Evolutionary conservation across 2,797 vertebrate genomes (phyloP).

Genomic region (Anomalospiza imberbis): DNA sequence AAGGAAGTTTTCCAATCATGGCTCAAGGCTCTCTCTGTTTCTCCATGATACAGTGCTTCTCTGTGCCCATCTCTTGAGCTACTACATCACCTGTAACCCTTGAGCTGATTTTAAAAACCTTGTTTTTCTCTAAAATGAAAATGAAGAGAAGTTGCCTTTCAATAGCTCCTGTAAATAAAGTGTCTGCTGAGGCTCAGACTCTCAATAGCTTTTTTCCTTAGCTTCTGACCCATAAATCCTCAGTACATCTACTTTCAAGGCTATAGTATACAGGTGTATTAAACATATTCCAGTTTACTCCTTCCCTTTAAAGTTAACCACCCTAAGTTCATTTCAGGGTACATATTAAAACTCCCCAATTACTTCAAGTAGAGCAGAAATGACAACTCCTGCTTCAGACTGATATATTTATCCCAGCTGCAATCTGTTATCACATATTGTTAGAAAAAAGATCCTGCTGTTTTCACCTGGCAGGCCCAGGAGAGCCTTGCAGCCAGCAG

Average conservation of each 20-base stretch:
- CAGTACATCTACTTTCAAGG: background rate
- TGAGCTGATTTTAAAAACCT: background rate
- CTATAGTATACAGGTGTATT: background rate
- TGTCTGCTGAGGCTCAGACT: background rate
- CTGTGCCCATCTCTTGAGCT: background rate
- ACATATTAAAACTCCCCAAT: constrained; percentile 22
- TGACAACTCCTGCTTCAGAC: constrained; percentile 1
- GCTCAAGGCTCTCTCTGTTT: background rate
- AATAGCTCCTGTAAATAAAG: background rate
- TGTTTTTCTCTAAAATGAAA: background rate
- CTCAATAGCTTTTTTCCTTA: background rate
- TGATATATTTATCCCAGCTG: constrained; percentile 32
- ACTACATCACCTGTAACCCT: background rate
- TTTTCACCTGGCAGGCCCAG: constrained; percentile 8
- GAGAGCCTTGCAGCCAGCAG: background rate
- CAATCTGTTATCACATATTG: constrained; percentile 39
- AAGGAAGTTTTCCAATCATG: background rate
- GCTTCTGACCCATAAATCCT: constrained; percentile 35
- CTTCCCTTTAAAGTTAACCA: constrained; percentile 8
- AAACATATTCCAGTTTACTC: background rate
- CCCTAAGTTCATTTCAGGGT: constrained; percentile 3
- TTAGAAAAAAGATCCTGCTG: background rate
- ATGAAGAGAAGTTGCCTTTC: background rate
- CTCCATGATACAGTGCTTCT: background rate
- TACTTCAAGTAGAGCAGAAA: constrained; percentile 40